Evolutionary conservation across 2,888 invertebrate genomes (phyloP).

Genomic region (Drosophila nigritarsus): DNA sequence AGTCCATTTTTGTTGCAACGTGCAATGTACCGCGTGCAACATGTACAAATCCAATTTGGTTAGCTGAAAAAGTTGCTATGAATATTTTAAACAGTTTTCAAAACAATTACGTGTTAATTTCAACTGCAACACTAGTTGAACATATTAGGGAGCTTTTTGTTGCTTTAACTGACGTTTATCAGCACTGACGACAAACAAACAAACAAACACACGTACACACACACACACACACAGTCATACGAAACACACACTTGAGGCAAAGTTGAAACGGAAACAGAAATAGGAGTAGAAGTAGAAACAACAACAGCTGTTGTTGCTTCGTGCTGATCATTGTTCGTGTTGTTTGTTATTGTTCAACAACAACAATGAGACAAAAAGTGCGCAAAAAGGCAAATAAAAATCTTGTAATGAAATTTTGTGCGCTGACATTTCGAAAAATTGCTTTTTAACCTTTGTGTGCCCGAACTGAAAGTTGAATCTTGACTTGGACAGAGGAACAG

Average conservation of each 20-base stretch:
- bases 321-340: constrained; percentile 47
- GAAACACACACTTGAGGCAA: constrained; percentile 18
- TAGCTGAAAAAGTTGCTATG: neutral
- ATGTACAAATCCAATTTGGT: neutral
- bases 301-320: constrained; percentile 27
- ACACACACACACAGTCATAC: neutral
- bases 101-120: neutral
- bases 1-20: neutral
- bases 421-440: constrained; percentile 79
- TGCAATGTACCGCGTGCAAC: neutral
- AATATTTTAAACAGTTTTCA: neutral
- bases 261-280: constrained; percentile 55
- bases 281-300: constrained; percentile 14
- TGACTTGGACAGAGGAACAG: neutral
- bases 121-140: neutral
- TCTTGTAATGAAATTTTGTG: constrained; percentile 80
- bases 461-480: constrained; percentile 32
- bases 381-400: constrained; percentile 72
- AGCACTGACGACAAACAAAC: constrained; percentile 13
- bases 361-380: constrained; percentile 46
- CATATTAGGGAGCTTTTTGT: constrained; percentile 12
- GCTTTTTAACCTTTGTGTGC: constrained; percentile 75
- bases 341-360: constrained; percentile 49
- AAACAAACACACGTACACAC: neutral
- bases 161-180: constrained; percentile 33